These are phyloP conservation scores for Clunio marinus DNA, from an alignment of 2,888 invertebrate species.

Conservation along the genomic window DNA sequence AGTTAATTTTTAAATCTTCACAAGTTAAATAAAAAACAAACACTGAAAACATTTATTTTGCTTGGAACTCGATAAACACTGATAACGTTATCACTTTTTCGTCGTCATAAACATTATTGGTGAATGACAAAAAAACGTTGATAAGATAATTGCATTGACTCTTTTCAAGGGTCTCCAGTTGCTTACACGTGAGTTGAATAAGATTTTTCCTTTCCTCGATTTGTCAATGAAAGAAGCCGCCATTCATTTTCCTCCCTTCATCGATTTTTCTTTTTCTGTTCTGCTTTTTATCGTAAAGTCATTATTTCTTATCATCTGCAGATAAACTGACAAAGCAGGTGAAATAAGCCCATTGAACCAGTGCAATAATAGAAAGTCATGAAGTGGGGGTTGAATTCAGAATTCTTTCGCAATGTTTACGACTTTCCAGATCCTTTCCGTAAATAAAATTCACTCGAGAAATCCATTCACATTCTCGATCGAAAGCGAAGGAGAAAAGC, in stretches of 20 bases:
- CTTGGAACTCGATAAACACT: neutral
- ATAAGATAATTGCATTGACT: neutral
- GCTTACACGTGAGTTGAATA: too few species aligned
- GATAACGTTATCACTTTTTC: slow-evolving; percentile 3
- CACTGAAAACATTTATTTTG: neutral
- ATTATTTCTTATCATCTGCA: neutral
- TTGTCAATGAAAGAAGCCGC: too few species aligned
- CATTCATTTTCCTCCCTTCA: too few species aligned
- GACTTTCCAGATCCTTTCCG: slow-evolving; percentile 12
- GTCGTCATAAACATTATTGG: neutral
- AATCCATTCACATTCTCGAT: slow-evolving; percentile 10
- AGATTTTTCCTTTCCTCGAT: too few species aligned
- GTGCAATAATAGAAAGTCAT: slow-evolving; percentile 5
- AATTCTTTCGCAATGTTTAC: slow-evolving; percentile 12
- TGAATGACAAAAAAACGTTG: neutral
- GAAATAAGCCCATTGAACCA: neutral
- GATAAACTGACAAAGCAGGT: slow-evolving; percentile 9
- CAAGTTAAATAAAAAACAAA: neutral
- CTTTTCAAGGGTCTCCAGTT: neutral
- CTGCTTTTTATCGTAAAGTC: too few species aligned
- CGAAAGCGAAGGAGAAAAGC: neutral
- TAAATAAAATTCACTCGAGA: slow-evolving; percentile 12
- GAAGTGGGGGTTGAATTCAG: neutral
- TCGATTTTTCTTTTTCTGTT: neutral
- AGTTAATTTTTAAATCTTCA: neutral